These are phyloP conservation scores for Microtus californicus DNA, from an alignment of 2,797 vertebrate species.

Conservation along the genomic window DNA sequence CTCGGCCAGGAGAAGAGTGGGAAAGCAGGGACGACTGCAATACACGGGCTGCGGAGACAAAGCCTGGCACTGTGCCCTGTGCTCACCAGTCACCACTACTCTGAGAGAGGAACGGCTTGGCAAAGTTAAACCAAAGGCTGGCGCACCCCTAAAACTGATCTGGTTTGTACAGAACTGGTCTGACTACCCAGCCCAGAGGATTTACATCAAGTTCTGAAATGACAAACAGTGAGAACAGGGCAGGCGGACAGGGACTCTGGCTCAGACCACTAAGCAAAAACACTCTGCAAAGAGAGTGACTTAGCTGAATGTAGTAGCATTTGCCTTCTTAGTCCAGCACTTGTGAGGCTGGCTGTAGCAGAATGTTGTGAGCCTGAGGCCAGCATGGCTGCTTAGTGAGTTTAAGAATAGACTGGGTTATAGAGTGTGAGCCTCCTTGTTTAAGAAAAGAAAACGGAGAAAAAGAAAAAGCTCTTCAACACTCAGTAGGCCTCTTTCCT, in stretches of 20 bases:
- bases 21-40: background rate
- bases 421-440: background rate
- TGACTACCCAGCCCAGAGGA: background rate
- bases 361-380: background rate
- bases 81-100: background rate
- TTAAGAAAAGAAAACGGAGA: background rate
- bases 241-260: background rate
- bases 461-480: background rate
- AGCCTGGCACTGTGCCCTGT: rapidly evolving
- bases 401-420: background rate
- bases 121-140: background rate
- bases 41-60: background rate
- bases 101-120: background rate
- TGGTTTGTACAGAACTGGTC: background rate
- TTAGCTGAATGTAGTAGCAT: background rate
- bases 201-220: background rate
- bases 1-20: background rate
- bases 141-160: background rate
- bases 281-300: background rate
- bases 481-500: background rate
- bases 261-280: slow-evolving; percentile 15
- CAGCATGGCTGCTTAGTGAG: background rate
- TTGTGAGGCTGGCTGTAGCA: background rate
- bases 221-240: background rate
- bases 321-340: background rate